A percentile compares a stretch with the other conserved stretches of the same genome.
phyloP scores from a whole-genome alignment of 2,888 invertebrate genomes.

The Scrobipalpa costella region DNA sequence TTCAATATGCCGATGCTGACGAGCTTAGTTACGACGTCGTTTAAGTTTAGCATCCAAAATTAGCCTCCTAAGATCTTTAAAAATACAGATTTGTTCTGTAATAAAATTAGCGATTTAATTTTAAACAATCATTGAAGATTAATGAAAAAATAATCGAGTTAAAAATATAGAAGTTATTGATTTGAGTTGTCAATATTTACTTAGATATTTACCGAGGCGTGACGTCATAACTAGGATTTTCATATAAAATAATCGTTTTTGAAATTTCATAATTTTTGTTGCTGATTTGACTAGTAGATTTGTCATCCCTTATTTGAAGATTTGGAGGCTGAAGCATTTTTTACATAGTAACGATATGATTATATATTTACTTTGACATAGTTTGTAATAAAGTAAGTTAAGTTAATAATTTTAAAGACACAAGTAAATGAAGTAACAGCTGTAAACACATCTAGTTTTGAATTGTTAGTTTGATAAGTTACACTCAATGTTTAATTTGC shows the following conservation, averaged over 20 bases:
- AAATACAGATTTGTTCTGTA: neutral
- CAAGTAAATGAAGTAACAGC: slow-evolving; percentile 9
- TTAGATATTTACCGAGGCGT: too few species aligned
- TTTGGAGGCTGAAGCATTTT: slow-evolving; percentile 10
- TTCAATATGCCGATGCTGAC: neutral
- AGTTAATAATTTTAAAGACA: slow-evolving; percentile 14
- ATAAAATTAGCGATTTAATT: neutral
- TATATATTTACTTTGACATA: neutral
- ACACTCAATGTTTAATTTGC: slow-evolving; percentile 31
- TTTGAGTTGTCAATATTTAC: too few species aligned
- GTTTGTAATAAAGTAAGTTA: slow-evolving; percentile 3
- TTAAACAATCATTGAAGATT: too few species aligned
- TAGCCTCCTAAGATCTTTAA: neutral
- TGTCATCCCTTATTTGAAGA: neutral
- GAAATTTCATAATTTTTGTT: too few species aligned
- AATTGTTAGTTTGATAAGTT: slow-evolving; percentile 34
- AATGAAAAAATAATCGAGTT: too few species aligned
- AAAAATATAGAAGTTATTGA: too few species aligned
- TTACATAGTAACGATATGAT: neutral
- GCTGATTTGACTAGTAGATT: too few species aligned
- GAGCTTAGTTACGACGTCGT: too few species aligned
- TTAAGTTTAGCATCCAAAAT: neutral
- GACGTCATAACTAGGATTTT: too few species aligned
- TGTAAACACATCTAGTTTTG: slow-evolving; percentile 18
- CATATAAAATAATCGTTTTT: too few species aligned